Evolutionary conservation across 2,113 vertebrate species (phyloP), one percentile per base, ranked within the genome.

Genomic region (Entelurus aequoreus): DNA sequence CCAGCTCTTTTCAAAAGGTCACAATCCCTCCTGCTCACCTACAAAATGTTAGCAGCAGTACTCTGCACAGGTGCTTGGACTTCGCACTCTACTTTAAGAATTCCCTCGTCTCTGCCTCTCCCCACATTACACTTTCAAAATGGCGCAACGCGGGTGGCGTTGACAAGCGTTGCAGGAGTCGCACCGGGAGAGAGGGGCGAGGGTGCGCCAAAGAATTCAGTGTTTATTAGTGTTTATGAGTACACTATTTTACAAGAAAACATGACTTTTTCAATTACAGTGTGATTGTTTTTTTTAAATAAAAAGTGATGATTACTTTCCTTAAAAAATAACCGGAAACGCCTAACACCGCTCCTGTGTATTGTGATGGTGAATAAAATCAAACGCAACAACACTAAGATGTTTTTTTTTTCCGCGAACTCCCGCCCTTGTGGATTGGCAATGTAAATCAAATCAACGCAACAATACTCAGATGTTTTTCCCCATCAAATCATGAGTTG

Each of bases 61-160:
- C 42, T 35, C 14, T 7, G 8, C 3, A 4, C 8, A 40, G 67
- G 51, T 65, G 69, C 66, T 21, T 36, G 71, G 83, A 85, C 84
- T 86, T 84, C 81, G 76, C 60, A 68, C 81, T 78, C 57, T 52
- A 82, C 83, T 88, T 82, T 78, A 53, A 82, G 80, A 66, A 72
- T 83, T 78, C 78, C 74, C 78, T 85, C 77, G 61, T 67, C 76
- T 49, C 74, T 78, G 70, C 78, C 78, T 80, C 77, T 82, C 80
- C 77, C 72, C 71, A 56, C 67, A 10, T 62, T 71, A 60, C 77
- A 75, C 71, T 82, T 88, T 89, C 86, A 90, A 90, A 89, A 90
- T 90, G 89, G 89, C 89, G 89, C 83, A 81, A 73, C 65, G 69
- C 76, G 65, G 80, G 77, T 62, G 67, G 85, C 59, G 80, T 63